Conservation (phyloP, 2,797 vertebrate species). For the Oophaga sylvatica region DNA sequence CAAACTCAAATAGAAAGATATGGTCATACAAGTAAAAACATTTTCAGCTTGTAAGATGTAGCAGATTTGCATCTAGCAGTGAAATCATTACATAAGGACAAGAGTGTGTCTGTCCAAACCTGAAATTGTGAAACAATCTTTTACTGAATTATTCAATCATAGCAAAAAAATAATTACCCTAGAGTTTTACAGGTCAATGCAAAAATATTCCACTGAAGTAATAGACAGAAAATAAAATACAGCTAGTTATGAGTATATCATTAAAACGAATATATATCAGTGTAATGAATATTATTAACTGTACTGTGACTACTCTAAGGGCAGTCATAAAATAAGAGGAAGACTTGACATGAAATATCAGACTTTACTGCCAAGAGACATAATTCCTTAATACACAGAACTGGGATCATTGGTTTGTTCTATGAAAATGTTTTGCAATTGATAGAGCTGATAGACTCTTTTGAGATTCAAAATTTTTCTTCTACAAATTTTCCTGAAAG, state of each 20-base stretch:
- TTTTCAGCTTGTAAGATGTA: neutral
- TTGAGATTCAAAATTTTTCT: neutral
- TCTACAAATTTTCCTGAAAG: too few species aligned
- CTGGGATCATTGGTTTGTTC: neutral
- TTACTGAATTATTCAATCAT: slow-evolving; percentile 32
- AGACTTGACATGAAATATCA: slow-evolving; percentile 41
- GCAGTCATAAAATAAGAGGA: slow-evolving; percentile 46
- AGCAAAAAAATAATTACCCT: slow-evolving; percentile 21
- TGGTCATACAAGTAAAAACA: neutral
- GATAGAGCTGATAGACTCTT: too few species aligned
- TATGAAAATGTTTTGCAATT: neutral
- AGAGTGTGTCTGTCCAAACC: neutral
- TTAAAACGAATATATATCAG: slow-evolving; percentile 37
- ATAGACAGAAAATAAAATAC: slow-evolving; percentile 21
- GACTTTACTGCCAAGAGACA: slow-evolving; percentile 12
- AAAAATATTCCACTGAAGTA: slow-evolving; percentile 15
- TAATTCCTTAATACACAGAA: neutral
- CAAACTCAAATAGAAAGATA: neutral
- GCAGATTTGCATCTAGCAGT: slow-evolving; percentile 3
- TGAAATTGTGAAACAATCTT: slow-evolving; percentile 21
- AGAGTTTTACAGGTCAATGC: slow-evolving; percentile 44
- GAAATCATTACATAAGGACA: neutral
- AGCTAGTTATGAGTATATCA: slow-evolving; percentile 21
- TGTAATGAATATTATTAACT: slow-evolving; percentile 49
- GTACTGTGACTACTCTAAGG: slow-evolving; percentile 25